Evolutionary conservation across 2,797 vertebrate genomes (phyloP), one percentile per base, ranked within the genome.

Genomic region (Arctocebus calabarensis): DNA sequence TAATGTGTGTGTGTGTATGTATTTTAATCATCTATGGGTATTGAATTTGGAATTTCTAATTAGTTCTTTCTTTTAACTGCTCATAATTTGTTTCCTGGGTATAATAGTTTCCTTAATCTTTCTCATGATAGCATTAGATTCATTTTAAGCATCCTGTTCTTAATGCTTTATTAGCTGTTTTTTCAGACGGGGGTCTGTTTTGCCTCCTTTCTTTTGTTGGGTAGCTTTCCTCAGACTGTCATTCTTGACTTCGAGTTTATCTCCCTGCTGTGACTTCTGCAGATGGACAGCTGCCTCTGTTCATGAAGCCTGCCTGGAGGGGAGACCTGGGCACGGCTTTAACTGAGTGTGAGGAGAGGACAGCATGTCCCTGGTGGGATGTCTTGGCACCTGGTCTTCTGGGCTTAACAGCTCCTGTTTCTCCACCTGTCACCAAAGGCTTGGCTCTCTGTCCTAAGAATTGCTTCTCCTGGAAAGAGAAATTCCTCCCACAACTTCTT

Each of bases 31-130:
- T 57, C n/a, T 75, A 45, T 34, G 77, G 40, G 32, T 88, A 95
- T 23, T 94, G 14, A 92, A 95, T 48, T 95, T 94, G 93, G 32
- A 86, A 94, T 96, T 94, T 96, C 34, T 88, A 77, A 85, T 94
- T 82, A 87, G 14, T 77, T 88, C 66, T 91, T 88, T 91, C 22
- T 92, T 87, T 86, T 73, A 88, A 71, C 13, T 88, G 66, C 34
- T 64, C 88, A 9, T 78, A 95, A 90, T 88, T 75, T 96, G 71
- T 79, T 96, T 94, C 61, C 83, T 62, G 45, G 52, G 25, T 75
- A 3, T n/a, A 79, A 57, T 79, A 57, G 19, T 75, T 94, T 88
- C 29, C 37, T 22, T 86, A 79, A 55, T 86, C 23, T 75, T 94
- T 88, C 62, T 55, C 40, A 32, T 82, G 20, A 95, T 23, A 61